A percentile compares a stretch with the other conserved stretches of the same genome.
phyloP scores from a whole-genome alignment of 2,888 invertebrate species.

The Callyntrura sp. region DNA sequence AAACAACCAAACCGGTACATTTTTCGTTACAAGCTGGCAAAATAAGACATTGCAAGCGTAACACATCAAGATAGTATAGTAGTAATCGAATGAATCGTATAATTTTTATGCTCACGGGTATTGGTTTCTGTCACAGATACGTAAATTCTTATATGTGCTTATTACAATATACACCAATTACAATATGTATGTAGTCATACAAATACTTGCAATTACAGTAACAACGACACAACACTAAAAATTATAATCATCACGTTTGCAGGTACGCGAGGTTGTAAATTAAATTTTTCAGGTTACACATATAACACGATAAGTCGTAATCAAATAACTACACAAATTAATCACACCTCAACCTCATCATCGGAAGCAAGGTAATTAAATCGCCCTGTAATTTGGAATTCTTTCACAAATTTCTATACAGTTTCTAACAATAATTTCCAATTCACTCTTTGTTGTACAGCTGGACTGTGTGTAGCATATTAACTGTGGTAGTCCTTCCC shows the following conservation, averaged over 20 bases:
- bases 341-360: background rate
- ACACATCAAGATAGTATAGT: too few relatives aligned
- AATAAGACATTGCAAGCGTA: too few relatives aligned
- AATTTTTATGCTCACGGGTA: background rate
- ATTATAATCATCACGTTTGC: constrained; percentile 51
- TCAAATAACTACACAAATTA: background rate
- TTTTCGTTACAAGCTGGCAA: too few relatives aligned
- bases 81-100: background rate
- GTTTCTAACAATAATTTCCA: too few relatives aligned
- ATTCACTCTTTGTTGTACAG: background rate
- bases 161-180: background rate
- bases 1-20: too few relatives aligned
- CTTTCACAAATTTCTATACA: too few relatives aligned
- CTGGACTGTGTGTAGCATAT: too few relatives aligned
- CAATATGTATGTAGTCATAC: too few relatives aligned
- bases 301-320: background rate
- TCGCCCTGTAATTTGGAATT: background rate
- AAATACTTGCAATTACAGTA: background rate
- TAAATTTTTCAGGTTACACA: background rate
- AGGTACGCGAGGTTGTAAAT: constrained; percentile 53
- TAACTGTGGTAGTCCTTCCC: too few relatives aligned
- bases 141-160: background rate
- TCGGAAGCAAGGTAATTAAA: constrained; percentile 8
- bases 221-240: background rate
- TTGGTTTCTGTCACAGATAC: constrained; percentile 9